Percentiles rank a stretch among this genome's conserved stretches.
These are phyloP conservation scores for Brachionus asplanchnoidis DNA, from an alignment of 1,140 invertebrate genomes.

Conservation along the genomic window DNA sequence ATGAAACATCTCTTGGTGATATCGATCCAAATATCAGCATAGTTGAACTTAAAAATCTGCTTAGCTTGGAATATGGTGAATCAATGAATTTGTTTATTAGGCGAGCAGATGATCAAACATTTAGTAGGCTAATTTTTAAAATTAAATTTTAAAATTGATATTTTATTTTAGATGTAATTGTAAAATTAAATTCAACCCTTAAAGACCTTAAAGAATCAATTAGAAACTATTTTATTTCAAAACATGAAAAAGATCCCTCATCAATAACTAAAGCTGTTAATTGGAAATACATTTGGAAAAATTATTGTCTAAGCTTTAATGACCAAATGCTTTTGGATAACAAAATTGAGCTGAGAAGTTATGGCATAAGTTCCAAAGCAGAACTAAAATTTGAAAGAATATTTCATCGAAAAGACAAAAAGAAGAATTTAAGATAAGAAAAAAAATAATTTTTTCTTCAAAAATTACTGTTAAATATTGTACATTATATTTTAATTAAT, in stretches of 20 bases:
- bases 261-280: slow-evolving; percentile 14
- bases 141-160: not conserved
- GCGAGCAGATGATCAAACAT: slow-evolving; percentile 21
- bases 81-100: slow-evolving; percentile 24
- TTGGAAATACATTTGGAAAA: slow-evolving; percentile 36
- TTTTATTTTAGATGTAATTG: slow-evolving; percentile 1
- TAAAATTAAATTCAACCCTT: not conserved
- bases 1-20: not conserved
- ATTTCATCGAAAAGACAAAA: slow-evolving; percentile 17
- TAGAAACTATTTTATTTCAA: not conserved
- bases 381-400: slow-evolving; percentile 8
- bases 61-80: slow-evolving; percentile 36
- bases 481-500: not conserved
- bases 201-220: slow-evolving; percentile 17
- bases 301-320: slow-evolving; percentile 35
- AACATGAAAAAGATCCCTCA: not conserved
- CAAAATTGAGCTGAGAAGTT: slow-evolving; percentile 3
- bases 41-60: not conserved
- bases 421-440: not conserved
- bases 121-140: not conserved
- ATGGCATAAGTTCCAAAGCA: not conserved
- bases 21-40: slow-evolving; percentile 7
- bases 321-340: not conserved
- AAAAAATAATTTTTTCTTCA: not conserved
- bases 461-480: not conserved